Percentiles rank a stretch among this genome's conserved stretches.
Evolutionary conservation across 2,797 vertebrate species (phyloP).

Genomic region (Eupleurogrammus muticus): DNA sequence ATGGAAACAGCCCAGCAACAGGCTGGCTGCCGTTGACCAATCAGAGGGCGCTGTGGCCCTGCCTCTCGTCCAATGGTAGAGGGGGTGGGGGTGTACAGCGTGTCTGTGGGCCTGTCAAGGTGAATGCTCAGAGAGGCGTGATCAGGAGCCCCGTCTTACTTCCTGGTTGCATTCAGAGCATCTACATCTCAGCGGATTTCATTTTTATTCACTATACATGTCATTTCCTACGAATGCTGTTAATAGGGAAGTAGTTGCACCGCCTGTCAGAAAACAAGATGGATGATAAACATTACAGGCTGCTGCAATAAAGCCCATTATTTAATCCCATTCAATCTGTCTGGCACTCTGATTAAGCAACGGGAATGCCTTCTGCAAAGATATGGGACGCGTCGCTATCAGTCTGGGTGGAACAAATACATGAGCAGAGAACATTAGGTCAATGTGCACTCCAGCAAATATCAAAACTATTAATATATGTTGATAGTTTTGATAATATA

Average conservation of each 20-base stretch:
- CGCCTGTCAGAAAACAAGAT: slow-evolving; percentile 5
- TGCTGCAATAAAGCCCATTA: slow-evolving; percentile 6
- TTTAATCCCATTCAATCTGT: slow-evolving; percentile 15
- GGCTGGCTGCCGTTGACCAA: slow-evolving; percentile 72
- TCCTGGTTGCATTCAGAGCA: slow-evolving; percentile 55
- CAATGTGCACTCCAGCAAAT: too few species aligned
- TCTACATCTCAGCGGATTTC: background rate
- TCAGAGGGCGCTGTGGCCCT: slow-evolving; percentile 36
- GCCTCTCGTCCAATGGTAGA: slow-evolving; percentile 69
- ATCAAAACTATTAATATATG: too few species aligned
- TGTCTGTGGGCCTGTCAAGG: slow-evolving; percentile 60
- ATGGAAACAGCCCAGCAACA: slow-evolving; percentile 86
- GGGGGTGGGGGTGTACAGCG: slow-evolving; percentile 9
- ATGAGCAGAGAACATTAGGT: too few species aligned
- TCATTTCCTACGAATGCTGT: too few species aligned
- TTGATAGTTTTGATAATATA: too few species aligned
- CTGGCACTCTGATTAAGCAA: background rate
- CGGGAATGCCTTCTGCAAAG: background rate
- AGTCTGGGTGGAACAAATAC: too few species aligned
- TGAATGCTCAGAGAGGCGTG: slow-evolving; percentile 64
- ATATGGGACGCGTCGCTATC: slow-evolving; percentile 4
- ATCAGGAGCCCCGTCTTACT: slow-evolving; percentile 48
- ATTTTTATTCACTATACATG: too few species aligned
- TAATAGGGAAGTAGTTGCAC: slow-evolving; percentile 2
- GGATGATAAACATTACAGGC: slow-evolving; percentile 20